Evolutionary conservation across 2,888 invertebrate species (phyloP).

Genomic region (Phlogophora meticulosa): DNA sequence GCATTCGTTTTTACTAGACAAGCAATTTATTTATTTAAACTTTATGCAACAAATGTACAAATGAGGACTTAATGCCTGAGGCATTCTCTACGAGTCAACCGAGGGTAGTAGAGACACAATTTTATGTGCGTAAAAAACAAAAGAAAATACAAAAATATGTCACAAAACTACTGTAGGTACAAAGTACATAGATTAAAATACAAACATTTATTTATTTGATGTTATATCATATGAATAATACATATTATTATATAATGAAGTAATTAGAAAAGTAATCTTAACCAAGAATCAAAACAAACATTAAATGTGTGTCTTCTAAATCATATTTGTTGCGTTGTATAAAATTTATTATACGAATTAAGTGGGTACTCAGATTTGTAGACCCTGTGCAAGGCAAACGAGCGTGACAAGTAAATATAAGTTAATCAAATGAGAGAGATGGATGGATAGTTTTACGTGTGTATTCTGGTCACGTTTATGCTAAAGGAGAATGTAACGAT

Average conservation of each 20-base stretch:
- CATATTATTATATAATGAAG: too few relatives aligned
- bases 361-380: slow-evolving; percentile 8
- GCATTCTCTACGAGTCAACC: too few relatives aligned
- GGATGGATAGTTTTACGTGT: slow-evolving; percentile 29
- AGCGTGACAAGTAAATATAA: slow-evolving; percentile 41
- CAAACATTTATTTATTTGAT: too few relatives aligned
- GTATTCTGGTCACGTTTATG: slow-evolving; percentile 49
- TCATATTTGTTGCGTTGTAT: neutral
- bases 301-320: neutral
- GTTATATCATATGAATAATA: too few relatives aligned
- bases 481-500: slow-evolving; percentile 41
- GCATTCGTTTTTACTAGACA: neutral
- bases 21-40: neutral
- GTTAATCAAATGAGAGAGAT: slow-evolving; percentile 32
- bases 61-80: too few relatives aligned
- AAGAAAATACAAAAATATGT: neutral
- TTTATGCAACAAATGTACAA: too few relatives aligned
- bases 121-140: too few relatives aligned
- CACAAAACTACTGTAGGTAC: too few relatives aligned
- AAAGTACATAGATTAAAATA: too few relatives aligned
- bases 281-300: too few relatives aligned
- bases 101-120: too few relatives aligned
- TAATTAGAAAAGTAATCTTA: too few relatives aligned
- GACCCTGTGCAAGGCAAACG: slow-evolving; percentile 30
- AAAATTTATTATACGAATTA: slow-evolving; percentile 5